These are phyloP conservation scores for Rosalia funebris DNA, from an alignment of 2,888 invertebrate species.

Conservation along the genomic window DNA sequence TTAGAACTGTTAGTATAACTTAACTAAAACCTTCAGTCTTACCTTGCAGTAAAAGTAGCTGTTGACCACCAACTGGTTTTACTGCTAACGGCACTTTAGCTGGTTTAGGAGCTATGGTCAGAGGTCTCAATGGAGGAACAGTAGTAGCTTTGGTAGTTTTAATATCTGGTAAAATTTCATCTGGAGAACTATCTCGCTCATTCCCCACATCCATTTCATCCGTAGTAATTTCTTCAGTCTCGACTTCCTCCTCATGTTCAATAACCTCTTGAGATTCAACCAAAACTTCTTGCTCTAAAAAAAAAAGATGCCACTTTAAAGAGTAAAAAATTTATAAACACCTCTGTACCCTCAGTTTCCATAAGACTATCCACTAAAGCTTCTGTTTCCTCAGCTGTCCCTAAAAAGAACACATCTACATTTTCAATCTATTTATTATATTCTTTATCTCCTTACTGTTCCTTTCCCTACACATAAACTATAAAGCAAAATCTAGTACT, in stretches of 20 bases:
- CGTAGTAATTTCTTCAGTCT: constrained; percentile 55
- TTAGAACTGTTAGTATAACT: background rate
- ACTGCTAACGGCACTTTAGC: constrained; percentile 58
- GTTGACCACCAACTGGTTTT: constrained; percentile 63
- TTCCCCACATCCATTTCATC: constrained; percentile 59
- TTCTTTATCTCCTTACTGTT: background rate
- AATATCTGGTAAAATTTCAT: constrained; percentile 54
- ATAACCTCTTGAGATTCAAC: constrained; percentile 48
- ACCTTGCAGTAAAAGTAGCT: constrained; percentile 65
- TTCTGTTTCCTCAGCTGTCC: constrained; percentile 51
- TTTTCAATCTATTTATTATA: too few species aligned
- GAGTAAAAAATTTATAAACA: constrained; percentile 6
- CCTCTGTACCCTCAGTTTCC: constrained; percentile 54
- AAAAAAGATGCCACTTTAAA: background rate
- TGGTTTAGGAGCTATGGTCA: constrained; percentile 59
- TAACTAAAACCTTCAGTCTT: constrained; percentile 11
- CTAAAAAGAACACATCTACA: constrained; percentile 50
- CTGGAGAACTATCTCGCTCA: constrained; percentile 51
- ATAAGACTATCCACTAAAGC: constrained; percentile 54
- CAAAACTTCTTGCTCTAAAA: constrained; percentile 47
- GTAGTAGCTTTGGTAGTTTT: constrained; percentile 46
- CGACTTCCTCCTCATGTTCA: constrained; percentile 54
- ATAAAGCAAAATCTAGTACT: background rate
- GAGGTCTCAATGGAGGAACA: constrained; percentile 57
- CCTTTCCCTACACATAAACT: constrained; percentile 3